Evolutionary conservation across 2,888 invertebrate genomes (phyloP).

Genomic region (Hypena proboscidalis): DNA sequence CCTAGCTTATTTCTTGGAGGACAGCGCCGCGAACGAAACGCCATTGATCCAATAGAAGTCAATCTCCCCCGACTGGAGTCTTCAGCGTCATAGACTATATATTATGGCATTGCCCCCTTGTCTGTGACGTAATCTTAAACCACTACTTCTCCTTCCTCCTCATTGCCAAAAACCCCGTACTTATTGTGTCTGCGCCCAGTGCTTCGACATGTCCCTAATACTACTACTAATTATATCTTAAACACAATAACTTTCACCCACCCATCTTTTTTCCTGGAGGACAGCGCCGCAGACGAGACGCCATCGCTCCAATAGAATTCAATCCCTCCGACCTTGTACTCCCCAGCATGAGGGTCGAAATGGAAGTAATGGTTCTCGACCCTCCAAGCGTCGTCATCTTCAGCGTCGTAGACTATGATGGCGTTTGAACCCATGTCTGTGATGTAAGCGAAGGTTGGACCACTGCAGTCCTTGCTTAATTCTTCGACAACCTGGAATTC

Average conservation of each 20-base stretch:
- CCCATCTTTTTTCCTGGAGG: slow-evolving; percentile 76
- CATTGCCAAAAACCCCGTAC: no score
- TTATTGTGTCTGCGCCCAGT: no score
- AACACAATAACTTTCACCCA: slow-evolving; percentile 40
- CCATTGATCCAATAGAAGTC: no score
- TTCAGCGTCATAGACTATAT: no score
- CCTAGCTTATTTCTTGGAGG: no score
- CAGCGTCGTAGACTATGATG: slow-evolving; percentile 89
- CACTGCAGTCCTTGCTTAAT: slow-evolving; percentile 79
- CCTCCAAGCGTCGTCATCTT: slow-evolving; percentile 89
- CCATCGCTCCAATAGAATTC: slow-evolving; percentile 94
- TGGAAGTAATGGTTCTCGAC: slow-evolving; percentile 91
- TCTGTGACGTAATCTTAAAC: no score
- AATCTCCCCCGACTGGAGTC: no score
- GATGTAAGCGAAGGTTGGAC: slow-evolving; percentile 87
- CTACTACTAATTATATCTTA: not conserved
- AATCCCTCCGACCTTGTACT: slow-evolving; percentile 89
- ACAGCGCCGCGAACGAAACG: no score
- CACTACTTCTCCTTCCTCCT: no score
- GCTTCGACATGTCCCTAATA: no score
- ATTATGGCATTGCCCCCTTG: no score
- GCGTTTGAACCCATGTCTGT: slow-evolving; percentile 91
- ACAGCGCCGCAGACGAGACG: slow-evolving; percentile 89
- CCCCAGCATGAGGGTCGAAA: slow-evolving; percentile 90
- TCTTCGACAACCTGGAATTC: slow-evolving; percentile 88